A percentile compares a stretch with the other conserved stretches of the same genome.
Evolutionary conservation across 2,113 vertebrate species (phyloP).

Genomic region (Gasterosteus nipponicus): DNA sequence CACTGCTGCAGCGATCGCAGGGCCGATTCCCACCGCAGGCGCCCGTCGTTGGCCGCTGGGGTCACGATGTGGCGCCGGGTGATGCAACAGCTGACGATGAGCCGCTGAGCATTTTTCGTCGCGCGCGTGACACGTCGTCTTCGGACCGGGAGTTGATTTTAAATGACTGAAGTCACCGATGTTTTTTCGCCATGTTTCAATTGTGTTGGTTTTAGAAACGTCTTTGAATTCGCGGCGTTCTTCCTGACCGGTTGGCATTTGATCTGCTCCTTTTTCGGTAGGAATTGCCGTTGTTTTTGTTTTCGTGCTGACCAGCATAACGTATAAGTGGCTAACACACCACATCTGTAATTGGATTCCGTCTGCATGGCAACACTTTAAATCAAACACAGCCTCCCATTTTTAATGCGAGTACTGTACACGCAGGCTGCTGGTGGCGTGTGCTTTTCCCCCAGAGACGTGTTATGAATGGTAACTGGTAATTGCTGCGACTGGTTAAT

Average conservation of each 20-base stretch:
- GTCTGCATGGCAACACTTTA: neutral
- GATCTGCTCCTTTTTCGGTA: neutral
- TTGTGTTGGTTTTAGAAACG: neutral
- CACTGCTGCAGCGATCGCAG: conserved; percentile 9
- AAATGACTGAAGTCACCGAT: too few relatives aligned
- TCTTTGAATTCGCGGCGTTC: neutral
- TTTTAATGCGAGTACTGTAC: neutral
- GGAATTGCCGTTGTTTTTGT: too few relatives aligned
- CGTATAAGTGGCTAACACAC: neutral
- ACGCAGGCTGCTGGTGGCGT: neutral
- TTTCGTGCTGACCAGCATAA: too few relatives aligned
- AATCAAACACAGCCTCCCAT: too few relatives aligned
- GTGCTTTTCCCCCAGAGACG: neutral
- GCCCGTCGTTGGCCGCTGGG: neutral
- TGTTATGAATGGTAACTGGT: neutral
- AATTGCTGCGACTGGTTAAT: neutral
- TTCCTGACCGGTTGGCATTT: neutral
- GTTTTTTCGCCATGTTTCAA: too few relatives aligned
- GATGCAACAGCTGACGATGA: neutral
- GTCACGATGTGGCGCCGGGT: conserved; percentile 18
- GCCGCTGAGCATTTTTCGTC: too few relatives aligned
- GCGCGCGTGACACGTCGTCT: neutral
- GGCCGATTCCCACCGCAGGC: conserved; percentile 8
- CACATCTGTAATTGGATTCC: neutral
- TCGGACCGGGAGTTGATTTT: neutral